Conservation (phyloP, 2,113 vertebrate species). For the Piaya cayana region DNA sequence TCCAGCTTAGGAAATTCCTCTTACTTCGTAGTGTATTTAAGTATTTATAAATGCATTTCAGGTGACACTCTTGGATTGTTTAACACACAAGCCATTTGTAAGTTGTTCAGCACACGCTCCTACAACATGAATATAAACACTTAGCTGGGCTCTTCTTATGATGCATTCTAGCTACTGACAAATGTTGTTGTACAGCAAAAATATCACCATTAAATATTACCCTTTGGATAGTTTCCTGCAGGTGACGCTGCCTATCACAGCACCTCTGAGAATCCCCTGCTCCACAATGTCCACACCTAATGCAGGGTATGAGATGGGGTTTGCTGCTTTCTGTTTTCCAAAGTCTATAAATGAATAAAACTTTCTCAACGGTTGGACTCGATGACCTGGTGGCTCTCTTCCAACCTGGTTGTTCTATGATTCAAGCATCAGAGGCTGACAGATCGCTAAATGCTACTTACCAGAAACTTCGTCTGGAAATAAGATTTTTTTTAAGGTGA, state of each 20-base stretch:
- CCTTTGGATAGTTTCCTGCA: not conserved
- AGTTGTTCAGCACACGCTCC: not conserved
- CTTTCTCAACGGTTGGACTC: too few species aligned
- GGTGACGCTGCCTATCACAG: not conserved
- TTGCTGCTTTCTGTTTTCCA: not conserved
- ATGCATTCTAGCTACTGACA: not conserved
- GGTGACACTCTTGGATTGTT: not conserved
- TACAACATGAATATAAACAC: not conserved
- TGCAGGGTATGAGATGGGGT: rapidly evolving
- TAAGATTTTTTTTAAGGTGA: not conserved
- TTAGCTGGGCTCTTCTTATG: not conserved
- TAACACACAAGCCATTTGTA: not conserved
- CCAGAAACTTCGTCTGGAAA: not conserved
- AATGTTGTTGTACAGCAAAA: not conserved
- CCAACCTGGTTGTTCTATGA: too few species aligned
- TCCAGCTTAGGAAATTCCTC: not conserved
- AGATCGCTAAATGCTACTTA: not conserved
- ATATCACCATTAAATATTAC: not conserved
- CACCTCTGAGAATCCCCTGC: not conserved
- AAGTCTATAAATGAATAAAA: not conserved
- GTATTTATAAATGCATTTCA: slow-evolving; percentile 37
- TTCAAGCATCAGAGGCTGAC: not conserved
- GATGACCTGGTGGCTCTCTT: too few species aligned
- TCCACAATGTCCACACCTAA: not conserved
- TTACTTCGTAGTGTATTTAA: slow-evolving; percentile 9